A percentile compares a stretch with the other conserved stretches of the same genome.
Conservation (phyloP, 2,888 invertebrate species). For the Yponomeuta evonymella region DNA sequence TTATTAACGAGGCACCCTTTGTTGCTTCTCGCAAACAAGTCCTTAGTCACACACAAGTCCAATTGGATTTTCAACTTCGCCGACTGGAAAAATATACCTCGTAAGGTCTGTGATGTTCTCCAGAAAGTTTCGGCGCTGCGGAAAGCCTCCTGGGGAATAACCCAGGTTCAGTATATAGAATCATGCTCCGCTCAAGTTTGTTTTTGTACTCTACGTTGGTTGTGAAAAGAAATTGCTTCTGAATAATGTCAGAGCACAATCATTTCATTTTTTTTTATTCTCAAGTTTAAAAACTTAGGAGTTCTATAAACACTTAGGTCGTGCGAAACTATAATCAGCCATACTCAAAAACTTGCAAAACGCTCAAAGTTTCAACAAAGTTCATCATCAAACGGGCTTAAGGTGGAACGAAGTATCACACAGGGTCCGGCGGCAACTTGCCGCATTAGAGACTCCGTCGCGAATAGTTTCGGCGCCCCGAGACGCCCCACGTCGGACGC, state of each 20-base stretch:
- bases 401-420: slow-evolving; percentile 5
- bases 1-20: slow-evolving; percentile 13
- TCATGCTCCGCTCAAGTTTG: slow-evolving; percentile 4
- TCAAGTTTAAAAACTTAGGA: neutral
- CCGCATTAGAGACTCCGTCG: slow-evolving; percentile 11
- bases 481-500: neutral
- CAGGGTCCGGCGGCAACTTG: slow-evolving; percentile 10
- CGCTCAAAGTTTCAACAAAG: slow-evolving; percentile 6
- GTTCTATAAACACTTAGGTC: neutral
- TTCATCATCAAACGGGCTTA: slow-evolving; percentile 12
- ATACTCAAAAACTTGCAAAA: neutral
- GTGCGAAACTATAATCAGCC: neutral
- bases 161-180: slow-evolving; percentile 6
- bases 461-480: slow-evolving; percentile 11
- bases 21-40: slow-evolving; percentile 11
- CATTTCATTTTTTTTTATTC: neutral
- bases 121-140: neutral
- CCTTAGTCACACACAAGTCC: slow-evolving; percentile 21
- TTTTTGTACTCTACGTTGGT: neutral
- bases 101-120: slow-evolving; percentile 21
- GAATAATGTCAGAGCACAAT: neutral
- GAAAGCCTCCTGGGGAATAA: slow-evolving; percentile 8
- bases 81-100: slow-evolving; percentile 44
- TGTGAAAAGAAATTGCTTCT: slow-evolving; percentile 9
- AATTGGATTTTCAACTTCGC: slow-evolving; percentile 57